A percentile compares a stretch with the other conserved stretches of the same genome.
These are phyloP conservation scores for Aricia agestis DNA, from an alignment of 1,140 invertebrate genomes.

Conservation along the genomic window DNA sequence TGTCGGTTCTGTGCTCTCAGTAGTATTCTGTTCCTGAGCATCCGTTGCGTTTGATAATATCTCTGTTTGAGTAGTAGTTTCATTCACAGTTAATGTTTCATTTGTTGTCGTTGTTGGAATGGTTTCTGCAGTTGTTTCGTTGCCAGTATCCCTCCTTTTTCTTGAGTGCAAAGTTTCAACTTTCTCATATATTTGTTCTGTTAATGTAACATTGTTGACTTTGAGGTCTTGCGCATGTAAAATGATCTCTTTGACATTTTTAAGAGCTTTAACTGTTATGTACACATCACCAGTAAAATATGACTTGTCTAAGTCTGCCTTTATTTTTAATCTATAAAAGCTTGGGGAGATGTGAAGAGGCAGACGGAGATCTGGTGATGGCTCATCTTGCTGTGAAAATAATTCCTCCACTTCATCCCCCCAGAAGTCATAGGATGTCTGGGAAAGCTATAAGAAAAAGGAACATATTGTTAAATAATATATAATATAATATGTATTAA, in stretches of 20 bases:
- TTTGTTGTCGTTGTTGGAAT: constrained; percentile 10
- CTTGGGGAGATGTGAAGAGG: constrained; percentile 79
- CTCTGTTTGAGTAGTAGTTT: constrained; percentile 2
- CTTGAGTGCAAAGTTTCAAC: constrained; percentile 44
- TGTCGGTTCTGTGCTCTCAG: constrained; percentile 6
- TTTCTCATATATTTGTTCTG: constrained; percentile 65
- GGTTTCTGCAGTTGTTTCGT: constrained; percentile 24
- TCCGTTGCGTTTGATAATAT: neutral
- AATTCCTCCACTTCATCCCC: constrained; percentile 54
- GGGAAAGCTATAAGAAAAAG: constrained; percentile 48
- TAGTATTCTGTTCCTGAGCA: neutral
- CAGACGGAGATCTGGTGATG: constrained; percentile 71
- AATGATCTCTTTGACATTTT: constrained; percentile 74
- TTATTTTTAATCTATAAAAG: constrained; percentile 82
- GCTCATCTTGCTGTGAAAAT: constrained; percentile 41
- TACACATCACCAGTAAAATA: constrained; percentile 79
- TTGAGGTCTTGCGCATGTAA: constrained; percentile 81
- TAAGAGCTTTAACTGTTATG: constrained; percentile 73
- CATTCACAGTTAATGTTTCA: neutral
- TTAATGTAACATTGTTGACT: constrained; percentile 67
- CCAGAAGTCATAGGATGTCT: constrained; percentile 51
- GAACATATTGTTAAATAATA: neutral
- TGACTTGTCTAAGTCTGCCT: constrained; percentile 78
- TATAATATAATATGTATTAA: neutral
- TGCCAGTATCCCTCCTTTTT: constrained; percentile 32